Percentiles rank a stretch among this genome's conserved stretches.
phyloP scores from a whole-genome alignment of 2,888 invertebrate species.

The Acleris cristana region DNA sequence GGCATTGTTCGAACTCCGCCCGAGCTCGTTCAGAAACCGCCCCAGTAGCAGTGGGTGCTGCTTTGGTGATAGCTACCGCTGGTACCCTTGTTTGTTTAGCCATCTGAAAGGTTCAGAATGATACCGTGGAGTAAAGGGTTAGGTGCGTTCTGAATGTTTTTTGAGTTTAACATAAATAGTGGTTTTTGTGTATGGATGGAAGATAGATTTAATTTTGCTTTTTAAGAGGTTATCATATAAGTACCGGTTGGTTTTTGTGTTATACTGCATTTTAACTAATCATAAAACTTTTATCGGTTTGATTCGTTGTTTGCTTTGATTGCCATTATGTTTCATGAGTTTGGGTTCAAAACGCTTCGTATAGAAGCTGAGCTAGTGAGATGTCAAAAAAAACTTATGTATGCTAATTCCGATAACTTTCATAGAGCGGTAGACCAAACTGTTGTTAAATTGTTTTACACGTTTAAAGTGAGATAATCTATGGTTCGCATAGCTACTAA shows the following conservation, averaged over 20 bases:
- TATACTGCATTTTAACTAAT: neutral
- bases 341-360: neutral
- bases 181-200: slow-evolving; percentile 20
- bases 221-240: no score
- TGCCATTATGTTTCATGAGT: no score
- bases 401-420: slow-evolving; percentile 55
- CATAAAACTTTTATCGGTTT: neutral
- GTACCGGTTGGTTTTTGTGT: no score
- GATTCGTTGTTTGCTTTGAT: neutral
- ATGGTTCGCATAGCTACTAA: slow-evolving; percentile 25
- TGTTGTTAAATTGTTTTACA: slow-evolving; percentile 47
- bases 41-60: slow-evolving; percentile 90
- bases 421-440: slow-evolving; percentile 57
- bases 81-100: slow-evolving; percentile 93
- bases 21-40: slow-evolving; percentile 90
- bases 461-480: slow-evolving; percentile 39
- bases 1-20: slow-evolving; percentile 84
- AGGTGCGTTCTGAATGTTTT: slow-evolving; percentile 47
- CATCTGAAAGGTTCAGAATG: slow-evolving; percentile 91
- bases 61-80: slow-evolving; percentile 91
- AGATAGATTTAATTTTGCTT: no score
- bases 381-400: slow-evolving; percentile 32
- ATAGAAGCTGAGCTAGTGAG: slow-evolving; percentile 39
- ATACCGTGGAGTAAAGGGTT: slow-evolving; percentile 90
- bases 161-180: slow-evolving; percentile 25